phyloP scores from a whole-genome alignment of 2,113 vertebrate genomes.

The Scartelaos histophorus region DNA sequence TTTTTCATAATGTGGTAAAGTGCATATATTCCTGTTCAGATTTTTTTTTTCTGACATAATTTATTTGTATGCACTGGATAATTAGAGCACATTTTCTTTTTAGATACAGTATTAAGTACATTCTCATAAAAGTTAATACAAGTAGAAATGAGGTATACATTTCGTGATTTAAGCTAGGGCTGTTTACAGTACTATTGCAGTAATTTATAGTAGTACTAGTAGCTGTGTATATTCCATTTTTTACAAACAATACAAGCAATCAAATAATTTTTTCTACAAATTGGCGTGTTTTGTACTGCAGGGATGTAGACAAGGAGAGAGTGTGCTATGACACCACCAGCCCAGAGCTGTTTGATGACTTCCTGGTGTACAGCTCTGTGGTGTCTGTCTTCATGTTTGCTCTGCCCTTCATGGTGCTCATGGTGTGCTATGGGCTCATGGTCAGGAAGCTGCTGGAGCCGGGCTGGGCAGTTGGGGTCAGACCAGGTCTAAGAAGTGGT shows the following conservation, averaged over 20 bases:
- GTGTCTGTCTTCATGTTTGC: conserved; percentile 87
- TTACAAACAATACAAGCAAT: not conserved
- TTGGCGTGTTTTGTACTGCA: conserved; percentile 16
- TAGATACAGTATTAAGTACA: no score
- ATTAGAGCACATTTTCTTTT: no score
- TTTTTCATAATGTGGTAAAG: not conserved
- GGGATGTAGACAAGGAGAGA: conserved; percentile 50
- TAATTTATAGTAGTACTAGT: no score
- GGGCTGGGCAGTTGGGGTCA: conserved; percentile 66
- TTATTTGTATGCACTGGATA: no score
- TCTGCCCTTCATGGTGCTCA: conserved; percentile 85
- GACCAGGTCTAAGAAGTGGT: conserved; percentile 65
- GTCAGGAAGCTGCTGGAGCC: conserved; percentile 82
- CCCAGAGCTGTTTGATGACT: conserved; percentile 84
- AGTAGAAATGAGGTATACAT: no score
- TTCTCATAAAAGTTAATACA: no score
- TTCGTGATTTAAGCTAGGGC: no score
- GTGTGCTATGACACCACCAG: conserved; percentile 92
- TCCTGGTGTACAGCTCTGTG: conserved; percentile 87
- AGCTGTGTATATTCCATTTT: no score
- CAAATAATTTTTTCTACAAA: not conserved
- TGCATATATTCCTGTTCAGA: not conserved
- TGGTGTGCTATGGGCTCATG: conserved; percentile 90
- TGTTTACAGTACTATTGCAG: no score
- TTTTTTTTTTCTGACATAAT: no score